Evolutionary conservation across 2,797 vertebrate genomes (phyloP).

Genomic region (Xenops minutus): DNA sequence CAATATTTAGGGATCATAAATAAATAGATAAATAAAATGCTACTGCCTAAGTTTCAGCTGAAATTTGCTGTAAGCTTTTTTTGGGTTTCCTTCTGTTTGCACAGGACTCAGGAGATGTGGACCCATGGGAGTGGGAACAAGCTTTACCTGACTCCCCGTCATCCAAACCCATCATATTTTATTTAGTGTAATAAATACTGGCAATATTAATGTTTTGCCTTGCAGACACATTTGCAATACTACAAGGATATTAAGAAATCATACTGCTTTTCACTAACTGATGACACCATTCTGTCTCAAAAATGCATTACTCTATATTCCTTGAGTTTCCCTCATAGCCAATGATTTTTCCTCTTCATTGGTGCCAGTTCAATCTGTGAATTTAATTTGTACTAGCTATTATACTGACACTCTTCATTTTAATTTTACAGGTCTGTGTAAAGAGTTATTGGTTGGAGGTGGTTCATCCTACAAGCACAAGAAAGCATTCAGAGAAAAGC

Average conservation of each 20-base stretch:
- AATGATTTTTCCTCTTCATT: not conserved
- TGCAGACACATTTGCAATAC: constrained; percentile 9
- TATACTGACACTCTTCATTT: not conserved
- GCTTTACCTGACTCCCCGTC: not conserved
- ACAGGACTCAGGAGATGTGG: not conserved
- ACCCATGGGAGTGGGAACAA: not conserved
- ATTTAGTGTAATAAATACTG: constrained; percentile 22
- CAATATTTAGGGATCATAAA: constrained; percentile 14
- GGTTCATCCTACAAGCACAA: not conserved
- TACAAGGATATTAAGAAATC: constrained; percentile 32
- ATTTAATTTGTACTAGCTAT: not conserved
- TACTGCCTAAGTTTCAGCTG: not conserved
- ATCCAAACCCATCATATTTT: not conserved
- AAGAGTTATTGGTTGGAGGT: not conserved
- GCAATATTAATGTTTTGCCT: constrained; percentile 9
- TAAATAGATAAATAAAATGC: not conserved
- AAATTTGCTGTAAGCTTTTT: constrained; percentile 1
- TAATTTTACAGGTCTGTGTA: not conserved
- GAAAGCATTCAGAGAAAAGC: not conserved
- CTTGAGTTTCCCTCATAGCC: not conserved
- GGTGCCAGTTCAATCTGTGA: not conserved
- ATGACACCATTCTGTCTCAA: not conserved
- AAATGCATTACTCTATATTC: not conserved
- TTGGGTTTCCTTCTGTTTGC: not conserved
- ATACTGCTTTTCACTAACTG: not conserved